Conservation (phyloP, 2,888 invertebrate species). For the Campoplex nolae region DNA sequence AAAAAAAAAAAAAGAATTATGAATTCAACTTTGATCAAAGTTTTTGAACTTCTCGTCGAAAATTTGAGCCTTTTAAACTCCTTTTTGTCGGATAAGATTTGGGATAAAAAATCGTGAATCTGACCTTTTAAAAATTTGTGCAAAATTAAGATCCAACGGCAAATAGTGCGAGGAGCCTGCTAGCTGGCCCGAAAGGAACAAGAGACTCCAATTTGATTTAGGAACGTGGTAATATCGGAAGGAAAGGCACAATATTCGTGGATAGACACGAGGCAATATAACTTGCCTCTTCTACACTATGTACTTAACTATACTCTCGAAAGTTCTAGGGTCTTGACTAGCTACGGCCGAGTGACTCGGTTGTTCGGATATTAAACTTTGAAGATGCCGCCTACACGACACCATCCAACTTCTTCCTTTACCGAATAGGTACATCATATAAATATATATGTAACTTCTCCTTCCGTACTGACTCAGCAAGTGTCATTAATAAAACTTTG, state of each 20-base stretch:
- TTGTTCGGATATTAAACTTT: constrained; percentile 82
- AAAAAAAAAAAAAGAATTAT: no score
- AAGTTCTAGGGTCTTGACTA: constrained; percentile 51
- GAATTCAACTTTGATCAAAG: no score
- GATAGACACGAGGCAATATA: constrained; percentile 61
- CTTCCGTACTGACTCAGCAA: constrained; percentile 79
- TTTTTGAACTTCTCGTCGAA: no score
- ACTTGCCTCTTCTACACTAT: constrained; percentile 67
- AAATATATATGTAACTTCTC: constrained; percentile 43
- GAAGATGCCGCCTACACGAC: constrained; percentile 75
- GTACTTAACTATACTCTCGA: constrained; percentile 48
- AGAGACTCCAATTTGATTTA: constrained; percentile 59
- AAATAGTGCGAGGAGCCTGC: constrained; percentile 34
- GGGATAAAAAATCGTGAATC: no score
- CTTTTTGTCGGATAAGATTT: no score
- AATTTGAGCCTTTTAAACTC: no score
- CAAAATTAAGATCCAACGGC: constrained; percentile 42
- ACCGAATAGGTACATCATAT: background rate
- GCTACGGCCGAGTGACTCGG: constrained; percentile 77
- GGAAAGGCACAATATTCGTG: constrained; percentile 48
- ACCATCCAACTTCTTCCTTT: constrained; percentile 7
- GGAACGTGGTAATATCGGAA: constrained; percentile 65
- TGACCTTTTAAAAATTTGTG: background rate
- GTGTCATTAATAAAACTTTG: constrained; percentile 81
- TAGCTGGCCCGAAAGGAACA: background rate